Evolutionary conservation across 2,797 vertebrate genomes (phyloP), one percentile per base, ranked within the genome.

Genomic region (Artibeus jamaicensis): DNA sequence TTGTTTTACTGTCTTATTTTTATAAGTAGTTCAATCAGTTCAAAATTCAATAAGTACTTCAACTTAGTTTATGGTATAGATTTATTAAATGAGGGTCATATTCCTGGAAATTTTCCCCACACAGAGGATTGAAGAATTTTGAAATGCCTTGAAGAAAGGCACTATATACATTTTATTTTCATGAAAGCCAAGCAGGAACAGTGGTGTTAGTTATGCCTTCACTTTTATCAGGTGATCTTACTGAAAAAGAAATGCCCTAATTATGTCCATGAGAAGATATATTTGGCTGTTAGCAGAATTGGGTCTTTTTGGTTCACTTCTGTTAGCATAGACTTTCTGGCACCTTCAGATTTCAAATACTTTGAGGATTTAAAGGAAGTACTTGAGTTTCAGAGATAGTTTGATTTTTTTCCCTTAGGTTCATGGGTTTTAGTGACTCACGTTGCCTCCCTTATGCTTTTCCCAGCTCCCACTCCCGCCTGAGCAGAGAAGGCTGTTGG

Each of bases 271-370:
- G 0, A 70, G 37, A 83, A 78, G 42, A 24, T 37, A 7, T 91
- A 19, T 68, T 91, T 94, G 86, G 6, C 77, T 96, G 88, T 91
- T 50, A 94, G 78, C 18, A 97, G 22, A 87, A 74, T 19, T 68
- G 44, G 22, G 32, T 88, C 50, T 93, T 91, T 55, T 50, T 3
- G 34, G 32, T 86, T 89, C 32, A 42, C 48, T 95, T 96, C 68
- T 89, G 10, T 92, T 78, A 81, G 37, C 34, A 50, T 9, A 77
- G 34, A 91, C 29, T 92, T 77, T 57, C 59, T 89, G 53, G 68
- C 18, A 68, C 62, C 16, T 59, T 86, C 73, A 77, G 50, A 57
- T 86, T 89, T 53, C 42, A 67, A 29, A 78, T 91, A 57, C 46
- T 85, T 68, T 24, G 24, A 91, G 79, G 46, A 70, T 86, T 86